These are phyloP conservation scores for Turdus rufiventris DNA, from an alignment of 2,113 vertebrate species.

Conservation along the genomic window DNA sequence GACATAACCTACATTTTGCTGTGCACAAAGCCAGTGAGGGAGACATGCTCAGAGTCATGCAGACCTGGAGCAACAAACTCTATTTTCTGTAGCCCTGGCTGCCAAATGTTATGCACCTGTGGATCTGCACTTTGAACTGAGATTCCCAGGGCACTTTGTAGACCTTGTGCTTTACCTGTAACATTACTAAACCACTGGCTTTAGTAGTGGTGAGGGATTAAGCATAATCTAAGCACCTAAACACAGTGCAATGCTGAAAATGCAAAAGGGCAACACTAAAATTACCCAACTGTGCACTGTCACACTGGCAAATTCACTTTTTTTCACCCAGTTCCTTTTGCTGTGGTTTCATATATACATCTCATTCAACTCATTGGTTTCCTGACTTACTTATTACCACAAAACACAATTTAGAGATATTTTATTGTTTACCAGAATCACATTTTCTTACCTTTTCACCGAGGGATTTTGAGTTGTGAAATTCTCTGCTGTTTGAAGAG, in stretches of 20 bases:
- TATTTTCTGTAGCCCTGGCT: neutral
- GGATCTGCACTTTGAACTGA: neutral
- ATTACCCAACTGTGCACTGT: neutral
- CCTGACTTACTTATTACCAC: neutral
- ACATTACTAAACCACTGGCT: neutral
- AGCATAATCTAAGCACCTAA: neutral
- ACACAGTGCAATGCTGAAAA: neutral
- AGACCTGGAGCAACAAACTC: neutral
- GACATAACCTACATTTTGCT: constrained; percentile 1
- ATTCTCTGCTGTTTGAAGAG: neutral
- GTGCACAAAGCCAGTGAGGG: neutral
- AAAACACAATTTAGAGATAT: neutral
- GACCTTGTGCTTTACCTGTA: neutral
- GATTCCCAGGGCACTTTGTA: neutral
- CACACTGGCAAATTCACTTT: neutral
- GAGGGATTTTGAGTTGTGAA: neutral
- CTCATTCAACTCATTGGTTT: neutral
- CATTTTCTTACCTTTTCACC: neutral
- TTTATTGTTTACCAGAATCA: neutral
- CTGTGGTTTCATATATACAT: rapidly evolving
- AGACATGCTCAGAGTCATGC: neutral
- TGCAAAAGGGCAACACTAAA: neutral
- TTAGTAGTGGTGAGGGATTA: neutral
- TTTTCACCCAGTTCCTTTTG: neutral
- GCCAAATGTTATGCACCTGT: neutral